Evolutionary conservation across 53 echinoderm and acorn worm species (phyloP).

Genomic region (Hippasteria phrygiana): DNA sequence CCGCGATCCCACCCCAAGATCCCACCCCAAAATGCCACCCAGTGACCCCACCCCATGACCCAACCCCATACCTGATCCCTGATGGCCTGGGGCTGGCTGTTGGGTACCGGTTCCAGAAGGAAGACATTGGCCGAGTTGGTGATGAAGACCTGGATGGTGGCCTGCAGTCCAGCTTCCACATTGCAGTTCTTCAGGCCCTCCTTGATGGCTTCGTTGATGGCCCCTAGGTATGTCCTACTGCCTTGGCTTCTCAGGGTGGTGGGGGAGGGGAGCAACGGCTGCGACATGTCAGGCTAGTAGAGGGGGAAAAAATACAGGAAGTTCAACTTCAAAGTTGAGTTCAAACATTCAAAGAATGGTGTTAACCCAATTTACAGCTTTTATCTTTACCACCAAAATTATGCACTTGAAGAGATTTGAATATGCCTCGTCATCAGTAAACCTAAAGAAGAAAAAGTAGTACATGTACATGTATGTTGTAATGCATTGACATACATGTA

Average conservation of each 20-base stretch:
- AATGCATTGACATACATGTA: too few relatives aligned
- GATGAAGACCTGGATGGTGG: slow-evolving; percentile 89
- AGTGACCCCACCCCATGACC: too few relatives aligned
- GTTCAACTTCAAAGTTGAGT: background rate
- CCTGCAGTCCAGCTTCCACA: slow-evolving; percentile 93
- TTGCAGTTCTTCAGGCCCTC: slow-evolving; percentile 86
- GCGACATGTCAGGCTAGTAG: background rate
- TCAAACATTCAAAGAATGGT: too few relatives aligned
- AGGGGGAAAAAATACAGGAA: background rate
- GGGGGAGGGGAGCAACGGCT: slow-evolving; percentile 7
- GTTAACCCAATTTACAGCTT: too few relatives aligned
- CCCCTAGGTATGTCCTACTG: slow-evolving; percentile 62
- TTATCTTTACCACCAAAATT: too few relatives aligned
- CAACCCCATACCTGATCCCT: slow-evolving; percentile 24
- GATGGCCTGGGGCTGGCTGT: slow-evolving; percentile 66
- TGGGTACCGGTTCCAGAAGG: slow-evolving; percentile 81
- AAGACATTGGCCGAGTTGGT: slow-evolving; percentile 96
- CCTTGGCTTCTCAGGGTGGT: slow-evolving; percentile 12
- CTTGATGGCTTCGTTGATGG: slow-evolving; percentile 89
- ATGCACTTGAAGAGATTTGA: too few relatives aligned
- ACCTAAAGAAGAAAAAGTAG: too few relatives aligned
- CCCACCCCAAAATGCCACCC: too few relatives aligned
- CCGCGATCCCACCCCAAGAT: too few relatives aligned
- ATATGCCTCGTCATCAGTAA: too few relatives aligned
- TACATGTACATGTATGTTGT: too few relatives aligned